Conservation (phyloP, 2,113 vertebrate species). For the Sinocyclocheilus grahami region DNA sequence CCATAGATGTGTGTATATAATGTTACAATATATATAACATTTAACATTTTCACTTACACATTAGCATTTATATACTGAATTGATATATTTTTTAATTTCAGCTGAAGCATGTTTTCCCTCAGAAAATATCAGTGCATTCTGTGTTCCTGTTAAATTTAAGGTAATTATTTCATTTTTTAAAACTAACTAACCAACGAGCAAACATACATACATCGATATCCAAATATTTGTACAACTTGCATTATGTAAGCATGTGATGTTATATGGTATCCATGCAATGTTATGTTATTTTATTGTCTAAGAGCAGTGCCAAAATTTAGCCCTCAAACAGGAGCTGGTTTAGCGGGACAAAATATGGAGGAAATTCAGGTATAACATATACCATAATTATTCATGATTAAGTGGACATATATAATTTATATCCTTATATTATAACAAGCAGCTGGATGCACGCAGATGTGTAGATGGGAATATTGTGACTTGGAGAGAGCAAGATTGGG, state of each 20-base stretch:
- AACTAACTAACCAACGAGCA: background rate
- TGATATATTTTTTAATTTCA: slow-evolving; percentile 51
- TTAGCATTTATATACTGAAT: background rate
- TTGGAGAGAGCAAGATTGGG: slow-evolving; percentile 80
- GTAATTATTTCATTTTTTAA: slow-evolving; percentile 54
- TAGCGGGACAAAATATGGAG: slow-evolving; percentile 17
- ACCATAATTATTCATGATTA: background rate
- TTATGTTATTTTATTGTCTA: background rate
- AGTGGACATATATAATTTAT: background rate
- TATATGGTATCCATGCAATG: background rate
- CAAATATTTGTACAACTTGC: background rate
- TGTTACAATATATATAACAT: background rate
- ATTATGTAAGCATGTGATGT: background rate
- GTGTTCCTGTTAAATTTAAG: slow-evolving; percentile 61
- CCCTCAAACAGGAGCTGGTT: slow-evolving; percentile 33
- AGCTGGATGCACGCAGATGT: slow-evolving; percentile 71
- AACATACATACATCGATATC: no score
- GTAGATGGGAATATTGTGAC: slow-evolving; percentile 76
- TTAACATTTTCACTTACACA: background rate
- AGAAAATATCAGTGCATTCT: slow-evolving; percentile 49
- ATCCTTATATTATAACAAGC: slow-evolving; percentile 36
- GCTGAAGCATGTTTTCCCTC: slow-evolving; percentile 66
- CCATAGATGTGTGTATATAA: background rate
- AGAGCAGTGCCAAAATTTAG: slow-evolving; percentile 47
- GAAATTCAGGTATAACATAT: slow-evolving; percentile 61